Evolutionary conservation across 2,797 vertebrate genomes (phyloP).

Genomic region (Strix occidentalis): DNA sequence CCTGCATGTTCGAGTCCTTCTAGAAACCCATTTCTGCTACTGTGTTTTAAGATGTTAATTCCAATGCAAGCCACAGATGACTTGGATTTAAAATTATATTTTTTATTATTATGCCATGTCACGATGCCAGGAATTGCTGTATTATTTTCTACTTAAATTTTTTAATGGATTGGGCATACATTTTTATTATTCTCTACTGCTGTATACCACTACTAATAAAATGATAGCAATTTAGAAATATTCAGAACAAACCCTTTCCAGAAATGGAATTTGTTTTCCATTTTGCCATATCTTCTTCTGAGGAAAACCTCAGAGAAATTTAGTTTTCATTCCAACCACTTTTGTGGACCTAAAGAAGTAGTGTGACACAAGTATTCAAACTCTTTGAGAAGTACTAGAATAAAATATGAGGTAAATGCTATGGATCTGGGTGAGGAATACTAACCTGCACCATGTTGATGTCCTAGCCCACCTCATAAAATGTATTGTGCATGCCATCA

Average conservation of each 20-base stretch:
- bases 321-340: background rate
- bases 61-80: background rate
- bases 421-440: background rate
- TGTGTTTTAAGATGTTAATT: background rate
- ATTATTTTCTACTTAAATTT: background rate
- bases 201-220: background rate
- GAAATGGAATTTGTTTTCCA: background rate
- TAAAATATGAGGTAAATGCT: background rate
- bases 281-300: background rate
- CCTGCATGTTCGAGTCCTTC: background rate
- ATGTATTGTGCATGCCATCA: background rate
- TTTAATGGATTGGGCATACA: background rate
- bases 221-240: background rate
- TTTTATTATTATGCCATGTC: background rate
- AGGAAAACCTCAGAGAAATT: background rate
- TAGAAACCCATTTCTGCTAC: background rate
- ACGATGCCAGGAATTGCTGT: background rate
- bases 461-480: background rate
- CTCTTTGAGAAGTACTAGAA: background rate
- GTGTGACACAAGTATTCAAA: background rate
- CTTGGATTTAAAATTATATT: background rate
- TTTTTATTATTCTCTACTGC: background rate
- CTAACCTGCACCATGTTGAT: background rate
- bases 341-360: background rate
- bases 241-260: background rate